A percentile compares a stretch with the other conserved stretches of the same genome.
These are phyloP conservation scores for Diabrotica virgifera DNA, from an alignment of 1,140 invertebrate genomes.

Conservation along the genomic window DNA sequence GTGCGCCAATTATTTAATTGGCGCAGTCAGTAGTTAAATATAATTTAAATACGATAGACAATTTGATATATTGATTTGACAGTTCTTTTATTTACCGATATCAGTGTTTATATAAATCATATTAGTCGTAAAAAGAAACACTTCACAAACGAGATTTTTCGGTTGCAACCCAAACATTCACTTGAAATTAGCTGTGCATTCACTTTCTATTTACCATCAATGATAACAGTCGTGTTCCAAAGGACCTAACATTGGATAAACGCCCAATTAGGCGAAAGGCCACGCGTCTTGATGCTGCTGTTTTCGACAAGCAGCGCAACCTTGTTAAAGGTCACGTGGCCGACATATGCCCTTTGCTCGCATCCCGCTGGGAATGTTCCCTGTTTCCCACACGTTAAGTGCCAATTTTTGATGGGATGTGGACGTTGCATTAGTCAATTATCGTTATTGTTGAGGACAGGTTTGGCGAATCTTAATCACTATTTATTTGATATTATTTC, in stretches of 20 bases:
- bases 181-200: constrained; percentile 9
- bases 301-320: constrained; percentile 23
- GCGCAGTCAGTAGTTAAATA: too few relatives aligned
- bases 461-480: too few relatives aligned
- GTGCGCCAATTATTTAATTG: too few relatives aligned
- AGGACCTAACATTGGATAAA: constrained; percentile 25
- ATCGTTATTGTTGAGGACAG: not conserved
- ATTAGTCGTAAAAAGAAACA: too few relatives aligned
- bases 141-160: not conserved
- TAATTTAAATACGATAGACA: too few relatives aligned
- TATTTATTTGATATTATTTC: too few relatives aligned
- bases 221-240: constrained; percentile 1
- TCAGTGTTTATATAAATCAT: too few relatives aligned
- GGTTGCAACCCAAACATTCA: not conserved
- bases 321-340: constrained; percentile 33
- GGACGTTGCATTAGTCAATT: not conserved
- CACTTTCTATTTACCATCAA: constrained; percentile 19
- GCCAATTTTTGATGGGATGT: constrained; percentile 32
- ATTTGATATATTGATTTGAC: too few relatives aligned
- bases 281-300: constrained; percentile 29
- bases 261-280: constrained; percentile 29
- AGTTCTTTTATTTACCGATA: too few relatives aligned
- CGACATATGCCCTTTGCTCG: constrained; percentile 28
- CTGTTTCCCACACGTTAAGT: constrained; percentile 43
- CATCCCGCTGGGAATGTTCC: constrained; percentile 36